Percentiles rank a stretch among this genome's conserved stretches.
phyloP scores from a whole-genome alignment of 2,797 vertebrate species.

The Percopsis omiscomaycus region DNA sequence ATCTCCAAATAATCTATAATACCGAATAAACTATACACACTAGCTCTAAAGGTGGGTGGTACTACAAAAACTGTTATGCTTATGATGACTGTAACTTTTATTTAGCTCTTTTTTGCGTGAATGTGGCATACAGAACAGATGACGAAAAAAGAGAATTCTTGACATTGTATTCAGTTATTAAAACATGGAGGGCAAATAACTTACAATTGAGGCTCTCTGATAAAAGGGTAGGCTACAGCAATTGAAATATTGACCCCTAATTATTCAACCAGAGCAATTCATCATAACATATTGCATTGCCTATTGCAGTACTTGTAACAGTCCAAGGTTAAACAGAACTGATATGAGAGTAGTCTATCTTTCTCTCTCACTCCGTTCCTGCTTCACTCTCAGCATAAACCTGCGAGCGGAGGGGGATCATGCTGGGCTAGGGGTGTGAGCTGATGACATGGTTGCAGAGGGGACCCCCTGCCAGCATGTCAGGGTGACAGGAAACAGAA shows the following conservation, averaged over 20 bases:
- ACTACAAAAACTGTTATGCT: too few species aligned
- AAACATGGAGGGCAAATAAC: neutral
- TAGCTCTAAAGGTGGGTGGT: too few species aligned
- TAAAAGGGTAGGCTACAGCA: neutral
- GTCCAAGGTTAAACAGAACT: conserved; percentile 36
- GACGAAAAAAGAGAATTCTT: neutral
- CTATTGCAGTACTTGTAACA: conserved; percentile 24
- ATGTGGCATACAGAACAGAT: too few species aligned
- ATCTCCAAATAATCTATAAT: too few species aligned
- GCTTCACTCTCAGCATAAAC: conserved; percentile 37
- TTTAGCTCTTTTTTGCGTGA: too few species aligned
- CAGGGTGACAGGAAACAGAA: conserved; percentile 60
- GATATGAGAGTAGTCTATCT: conserved; percentile 2
- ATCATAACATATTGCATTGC: conserved; percentile 19
- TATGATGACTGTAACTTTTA: too few species aligned
- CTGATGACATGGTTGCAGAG: conserved; percentile 66
- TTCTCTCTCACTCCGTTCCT: neutral
- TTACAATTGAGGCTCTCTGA: neutral
- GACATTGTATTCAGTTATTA: neutral
- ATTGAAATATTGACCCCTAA: neutral
- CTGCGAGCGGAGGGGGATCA: conserved; percentile 37
- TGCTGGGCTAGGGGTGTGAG: conserved; percentile 53
- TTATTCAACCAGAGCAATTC: conserved; percentile 21
- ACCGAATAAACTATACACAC: too few species aligned
- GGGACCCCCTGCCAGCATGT: conserved; percentile 56